Evolutionary conservation across 2,113 vertebrate genomes (phyloP), one percentile per base, ranked within the genome.

Genomic region (Urocynchramus pylzowi): DNA sequence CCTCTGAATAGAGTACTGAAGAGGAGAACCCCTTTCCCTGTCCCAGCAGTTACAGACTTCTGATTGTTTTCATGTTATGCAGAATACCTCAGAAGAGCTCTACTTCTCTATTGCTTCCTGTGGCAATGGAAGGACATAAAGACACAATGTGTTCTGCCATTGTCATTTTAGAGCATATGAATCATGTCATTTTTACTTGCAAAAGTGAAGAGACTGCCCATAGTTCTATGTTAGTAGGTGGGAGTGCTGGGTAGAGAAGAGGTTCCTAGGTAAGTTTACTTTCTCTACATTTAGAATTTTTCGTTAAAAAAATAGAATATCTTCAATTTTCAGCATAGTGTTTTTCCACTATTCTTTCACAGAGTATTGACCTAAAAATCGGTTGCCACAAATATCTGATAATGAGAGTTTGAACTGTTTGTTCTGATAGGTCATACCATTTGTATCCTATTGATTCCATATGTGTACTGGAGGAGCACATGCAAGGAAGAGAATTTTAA

Each of bases 361-460:
- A 31, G 30, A 77, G 1, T 41, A 93, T 90, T 90, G 95, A 96
- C 50, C 30, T 80, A 88, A 83, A 90, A 74, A 59, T 59, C 8
- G 5, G 24, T 70, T 75, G 24, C 56, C 53, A 54, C 26, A 44
- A 88, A 78, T 53, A 69, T 68, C 64, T 85, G 71, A 70, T 92
- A 96, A 93, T 74, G 31, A 88, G 47, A 76, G 24, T 77, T 69
- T 85, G 82, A 94, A 70, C 71, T 88, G 30, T 65, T 94, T 95
- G 57, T 81, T 93, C 78, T 83, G 44, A 70, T 77, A 44, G 54
- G 75, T 95, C 82, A 84, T 14, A 37, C 45, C 65, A 73, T 79
- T 75, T 82, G 23, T 56, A 82, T 75, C 23, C 4, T 86, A 90
- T 93, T 93, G 82, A 96, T 94, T 86, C 67, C 21, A 4, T 64